phyloP scores from a whole-genome alignment of 2,888 invertebrate species.

The Idaea straminata region DNA sequence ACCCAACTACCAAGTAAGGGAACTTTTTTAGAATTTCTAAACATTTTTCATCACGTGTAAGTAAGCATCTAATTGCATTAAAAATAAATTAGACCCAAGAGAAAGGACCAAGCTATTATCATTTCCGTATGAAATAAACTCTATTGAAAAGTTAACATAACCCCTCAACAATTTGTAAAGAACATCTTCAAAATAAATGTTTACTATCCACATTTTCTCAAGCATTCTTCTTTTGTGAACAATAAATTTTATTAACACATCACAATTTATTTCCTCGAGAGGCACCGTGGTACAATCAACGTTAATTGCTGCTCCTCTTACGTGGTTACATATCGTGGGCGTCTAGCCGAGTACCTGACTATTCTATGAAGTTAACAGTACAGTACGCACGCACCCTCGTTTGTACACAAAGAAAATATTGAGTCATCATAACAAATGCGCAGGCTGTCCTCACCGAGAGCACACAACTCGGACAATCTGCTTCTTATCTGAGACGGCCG shows the following conservation, averaged over 20 bases:
- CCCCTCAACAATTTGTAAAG: conserved; percentile 45
- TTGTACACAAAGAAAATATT: conserved; percentile 71
- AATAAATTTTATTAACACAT: conserved; percentile 75
- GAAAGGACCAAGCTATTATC: conserved; percentile 38
- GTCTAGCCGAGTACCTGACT: conserved; percentile 34
- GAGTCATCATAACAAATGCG: conserved; percentile 79
- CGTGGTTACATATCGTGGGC: conserved; percentile 53
- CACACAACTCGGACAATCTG: conserved; percentile 69
- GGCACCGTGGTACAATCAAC: conserved; percentile 59
- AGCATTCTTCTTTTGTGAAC: conserved; percentile 61
- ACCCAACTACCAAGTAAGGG: not conserved
- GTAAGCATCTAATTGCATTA: conserved; percentile 32
- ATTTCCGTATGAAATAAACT: conserved; percentile 49
- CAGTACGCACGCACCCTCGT: conserved; percentile 51
- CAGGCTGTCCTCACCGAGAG: conserved; percentile 56
- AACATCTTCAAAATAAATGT: conserved; percentile 52
- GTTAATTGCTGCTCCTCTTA: conserved; percentile 75
- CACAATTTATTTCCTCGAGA: conserved; percentile 62
- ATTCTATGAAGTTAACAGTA: conserved; percentile 38
- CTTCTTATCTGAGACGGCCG: conserved; percentile 73
- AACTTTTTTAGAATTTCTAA: not conserved
- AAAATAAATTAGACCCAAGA: conserved; percentile 22
- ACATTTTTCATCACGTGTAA: conserved; percentile 10
- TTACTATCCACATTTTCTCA: conserved; percentile 64
- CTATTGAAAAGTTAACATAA: conserved; percentile 47